phyloP scores from a whole-genome alignment of 2,888 invertebrate species.

The Drepanosiphum platanoidis region DNA sequence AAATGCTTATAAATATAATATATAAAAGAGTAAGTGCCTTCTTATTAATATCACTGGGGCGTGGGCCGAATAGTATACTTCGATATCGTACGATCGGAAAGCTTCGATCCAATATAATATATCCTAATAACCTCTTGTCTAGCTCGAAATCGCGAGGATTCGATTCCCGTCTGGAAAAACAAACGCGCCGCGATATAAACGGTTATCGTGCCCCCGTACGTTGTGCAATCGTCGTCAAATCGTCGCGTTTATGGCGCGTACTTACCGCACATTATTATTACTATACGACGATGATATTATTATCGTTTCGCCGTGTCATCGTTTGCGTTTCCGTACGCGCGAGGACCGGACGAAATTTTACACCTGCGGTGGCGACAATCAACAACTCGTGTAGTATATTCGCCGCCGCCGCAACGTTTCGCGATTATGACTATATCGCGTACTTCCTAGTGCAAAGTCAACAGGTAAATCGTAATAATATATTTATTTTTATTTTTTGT shows the following conservation, averaged over 20 bases:
- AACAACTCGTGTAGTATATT: neutral
- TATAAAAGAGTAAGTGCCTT: no score
- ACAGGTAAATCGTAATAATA: constrained; percentile 13
- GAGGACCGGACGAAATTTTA: constrained; percentile 47
- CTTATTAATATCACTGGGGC: neutral
- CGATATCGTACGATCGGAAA: neutral
- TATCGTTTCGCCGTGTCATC: constrained; percentile 45
- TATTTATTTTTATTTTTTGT: neutral
- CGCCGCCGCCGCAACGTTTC: constrained; percentile 14
- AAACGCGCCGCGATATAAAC: neutral
- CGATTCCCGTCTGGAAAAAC: neutral
- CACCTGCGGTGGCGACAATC: constrained; percentile 22
- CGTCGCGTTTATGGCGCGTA: neutral
- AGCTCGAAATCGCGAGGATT: no score
- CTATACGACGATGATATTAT: no score
- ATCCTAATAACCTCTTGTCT: no score
- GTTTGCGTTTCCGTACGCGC: constrained; percentile 29
- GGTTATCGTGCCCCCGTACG: no score
- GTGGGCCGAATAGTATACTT: neutral
- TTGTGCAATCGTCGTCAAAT: constrained; percentile 3
- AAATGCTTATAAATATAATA: neutral
- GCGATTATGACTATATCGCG: neutral
- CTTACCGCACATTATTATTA: no score
- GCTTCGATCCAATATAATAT: no score
- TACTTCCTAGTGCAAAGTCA: constrained; percentile 10